Evolutionary conservation across 2,113 vertebrate genomes (phyloP).

Genomic region (Sminthopsis crassicaudata): DNA sequence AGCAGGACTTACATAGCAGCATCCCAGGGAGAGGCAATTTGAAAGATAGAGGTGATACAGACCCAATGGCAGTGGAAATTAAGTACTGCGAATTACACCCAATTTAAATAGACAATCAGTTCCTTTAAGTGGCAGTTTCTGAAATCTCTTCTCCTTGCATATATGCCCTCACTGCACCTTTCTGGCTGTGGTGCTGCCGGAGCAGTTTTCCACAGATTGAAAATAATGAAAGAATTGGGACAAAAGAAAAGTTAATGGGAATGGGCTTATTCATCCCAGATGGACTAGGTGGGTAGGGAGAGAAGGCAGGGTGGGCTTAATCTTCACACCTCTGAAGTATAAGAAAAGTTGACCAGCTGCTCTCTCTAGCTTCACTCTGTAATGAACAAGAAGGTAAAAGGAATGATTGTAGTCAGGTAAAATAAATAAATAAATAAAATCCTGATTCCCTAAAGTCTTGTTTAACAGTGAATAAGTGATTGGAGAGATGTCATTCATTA

Average conservation of each 20-base stretch:
- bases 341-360: neutral
- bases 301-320: neutral
- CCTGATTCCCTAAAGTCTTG: accelerated
- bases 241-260: neutral
- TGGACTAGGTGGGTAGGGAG: neutral
- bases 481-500: neutral
- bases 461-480: neutral
- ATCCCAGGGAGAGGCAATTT: neutral
- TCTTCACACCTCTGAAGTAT: neutral
- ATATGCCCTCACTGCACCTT: neutral
- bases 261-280: neutral
- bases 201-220: neutral
- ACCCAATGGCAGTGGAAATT: neutral
- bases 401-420: neutral
- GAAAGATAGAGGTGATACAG: neutral
- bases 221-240: neutral
- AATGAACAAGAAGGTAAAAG: no score
- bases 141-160: neutral
- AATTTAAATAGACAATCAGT: neutral
- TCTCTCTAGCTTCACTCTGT: neutral
- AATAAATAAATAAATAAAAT: neutral
- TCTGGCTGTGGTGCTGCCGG: neutral
- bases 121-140: neutral
- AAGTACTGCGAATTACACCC: neutral
- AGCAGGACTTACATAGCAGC: slow-evolving; percentile 5